Conservation (phyloP, 2,888 invertebrate species). For the Idaea dimidiata region DNA sequence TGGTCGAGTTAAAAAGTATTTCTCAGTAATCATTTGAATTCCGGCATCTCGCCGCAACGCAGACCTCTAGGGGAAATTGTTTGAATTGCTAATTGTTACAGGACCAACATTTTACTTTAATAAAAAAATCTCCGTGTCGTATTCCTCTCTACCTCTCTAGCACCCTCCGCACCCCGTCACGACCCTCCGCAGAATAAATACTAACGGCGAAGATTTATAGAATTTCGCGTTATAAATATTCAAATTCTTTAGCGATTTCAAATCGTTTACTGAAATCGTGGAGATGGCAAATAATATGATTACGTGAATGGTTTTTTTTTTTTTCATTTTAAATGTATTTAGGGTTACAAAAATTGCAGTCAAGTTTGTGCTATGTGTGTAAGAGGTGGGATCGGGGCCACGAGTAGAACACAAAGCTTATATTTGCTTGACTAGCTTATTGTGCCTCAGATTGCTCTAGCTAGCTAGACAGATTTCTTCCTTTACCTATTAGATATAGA, state of each 20-base stretch:
- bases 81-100: conserved; percentile 56
- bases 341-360: background rate
- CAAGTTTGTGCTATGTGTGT: background rate
- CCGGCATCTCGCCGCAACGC: conserved; percentile 18
- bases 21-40: background rate
- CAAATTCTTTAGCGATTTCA: conserved; percentile 9
- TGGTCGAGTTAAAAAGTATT: background rate
- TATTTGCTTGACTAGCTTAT: too few species aligned
- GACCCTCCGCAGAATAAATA: background rate
- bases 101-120: conserved; percentile 20
- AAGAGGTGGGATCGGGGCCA: too few species aligned
- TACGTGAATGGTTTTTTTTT: background rate
- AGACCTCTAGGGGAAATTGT: conserved; percentile 34
- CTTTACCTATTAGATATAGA: too few species aligned
- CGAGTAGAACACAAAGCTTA: too few species aligned
- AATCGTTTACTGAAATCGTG: conserved; percentile 2
- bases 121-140: background rate
- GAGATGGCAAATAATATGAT: background rate
- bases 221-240: conserved; percentile 6
- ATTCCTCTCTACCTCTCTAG: background rate
- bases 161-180: background rate
- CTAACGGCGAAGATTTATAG: background rate
- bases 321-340: background rate
- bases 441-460: too few species aligned
- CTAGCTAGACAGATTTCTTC: too few species aligned